These are phyloP conservation scores for Salmo trutta DNA, from an alignment of 2,797 vertebrate species.

Conservation along the genomic window DNA sequence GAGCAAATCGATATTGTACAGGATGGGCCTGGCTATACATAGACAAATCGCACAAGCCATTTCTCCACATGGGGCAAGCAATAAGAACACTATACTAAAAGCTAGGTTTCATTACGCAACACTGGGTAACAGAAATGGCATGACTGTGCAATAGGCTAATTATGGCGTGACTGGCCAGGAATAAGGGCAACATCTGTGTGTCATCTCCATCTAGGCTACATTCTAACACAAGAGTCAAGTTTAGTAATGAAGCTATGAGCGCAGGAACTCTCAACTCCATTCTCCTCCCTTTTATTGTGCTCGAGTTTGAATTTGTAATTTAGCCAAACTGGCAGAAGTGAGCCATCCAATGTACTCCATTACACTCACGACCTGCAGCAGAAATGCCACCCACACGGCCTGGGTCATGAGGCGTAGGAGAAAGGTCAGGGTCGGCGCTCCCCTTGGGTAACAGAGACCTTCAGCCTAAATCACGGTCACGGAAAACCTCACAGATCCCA, in stretches of 20 bases:
- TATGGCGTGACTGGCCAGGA: background rate
- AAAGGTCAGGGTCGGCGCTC: background rate
- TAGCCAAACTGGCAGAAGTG: constrained; percentile 2
- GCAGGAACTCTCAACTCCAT: background rate
- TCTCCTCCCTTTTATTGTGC: background rate
- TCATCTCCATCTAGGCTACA: background rate
- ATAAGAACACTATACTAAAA: background rate
- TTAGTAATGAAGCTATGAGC: background rate
- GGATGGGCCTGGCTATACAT: background rate
- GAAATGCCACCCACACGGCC: background rate
- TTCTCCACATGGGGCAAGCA: background rate
- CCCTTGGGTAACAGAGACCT: background rate
- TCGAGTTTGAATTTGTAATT: background rate
- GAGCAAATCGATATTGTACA: background rate
- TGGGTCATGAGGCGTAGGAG: background rate
- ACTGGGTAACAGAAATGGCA: background rate
- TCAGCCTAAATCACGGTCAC: background rate
- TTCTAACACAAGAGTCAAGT: background rate
- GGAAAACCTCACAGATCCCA: background rate
- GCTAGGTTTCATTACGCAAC: background rate
- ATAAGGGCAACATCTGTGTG: background rate
- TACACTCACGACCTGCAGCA: background rate
- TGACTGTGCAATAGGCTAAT: background rate
- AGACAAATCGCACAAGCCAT: background rate
- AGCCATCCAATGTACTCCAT: background rate